Conservation (phyloP, 1,140 invertebrate genomes). For the Halyomorpha halys region DNA sequence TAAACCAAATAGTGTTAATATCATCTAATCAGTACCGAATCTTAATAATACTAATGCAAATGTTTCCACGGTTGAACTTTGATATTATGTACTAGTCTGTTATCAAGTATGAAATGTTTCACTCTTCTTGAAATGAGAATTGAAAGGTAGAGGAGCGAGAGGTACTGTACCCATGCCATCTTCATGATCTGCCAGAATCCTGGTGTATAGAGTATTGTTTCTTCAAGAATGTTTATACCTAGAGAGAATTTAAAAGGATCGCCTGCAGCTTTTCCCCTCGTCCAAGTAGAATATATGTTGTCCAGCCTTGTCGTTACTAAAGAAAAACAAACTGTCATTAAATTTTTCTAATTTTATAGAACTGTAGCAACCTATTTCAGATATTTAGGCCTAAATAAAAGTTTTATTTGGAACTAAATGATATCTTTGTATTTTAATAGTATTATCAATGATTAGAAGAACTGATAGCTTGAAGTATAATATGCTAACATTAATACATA, state of each 20-base stretch:
- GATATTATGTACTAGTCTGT: slow-evolving; percentile 21
- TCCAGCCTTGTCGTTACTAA: slow-evolving; percentile 24
- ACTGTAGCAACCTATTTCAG: too few relatives aligned
- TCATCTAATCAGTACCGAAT: too few relatives aligned
- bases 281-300: slow-evolving; percentile 23
- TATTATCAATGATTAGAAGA: too few relatives aligned
- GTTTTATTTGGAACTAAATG: too few relatives aligned
- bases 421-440: too few relatives aligned
- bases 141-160: background rate
- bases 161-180: slow-evolving; percentile 18
- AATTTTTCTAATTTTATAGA: too few relatives aligned
- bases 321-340: background rate
- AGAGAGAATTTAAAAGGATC: slow-evolving; percentile 17
- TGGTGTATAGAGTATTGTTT: slow-evolving; percentile 18
- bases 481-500: too few relatives aligned
- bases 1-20: too few relatives aligned
- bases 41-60: background rate
- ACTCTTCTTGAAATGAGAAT: slow-evolving; percentile 6
- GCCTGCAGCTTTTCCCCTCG: slow-evolving; percentile 18
- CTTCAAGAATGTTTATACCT: slow-evolving; percentile 14
- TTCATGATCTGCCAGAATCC: slow-evolving; percentile 19
- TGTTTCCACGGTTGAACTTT: slow-evolving; percentile 22
- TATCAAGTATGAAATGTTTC: slow-evolving; percentile 22
- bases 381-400: too few relatives aligned
- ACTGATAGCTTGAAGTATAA: too few relatives aligned